Base-by-base conservation (phyloP, 2,113 vertebrate species). In the Catharus fuscescens region DNA sequence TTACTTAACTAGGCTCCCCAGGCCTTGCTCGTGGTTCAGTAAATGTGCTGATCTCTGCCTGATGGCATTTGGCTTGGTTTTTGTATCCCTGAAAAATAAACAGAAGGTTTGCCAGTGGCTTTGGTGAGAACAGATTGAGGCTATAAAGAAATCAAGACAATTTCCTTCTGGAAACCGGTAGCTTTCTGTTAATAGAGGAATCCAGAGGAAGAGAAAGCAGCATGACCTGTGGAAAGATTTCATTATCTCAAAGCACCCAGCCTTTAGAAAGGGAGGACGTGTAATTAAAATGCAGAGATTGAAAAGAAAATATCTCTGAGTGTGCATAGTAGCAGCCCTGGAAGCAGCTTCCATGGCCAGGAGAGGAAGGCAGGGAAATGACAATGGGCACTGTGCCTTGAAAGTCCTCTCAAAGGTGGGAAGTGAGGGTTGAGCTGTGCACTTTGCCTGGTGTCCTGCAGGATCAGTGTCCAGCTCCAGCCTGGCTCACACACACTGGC, bases 121-220 rank as follows among this genome's bases (percentile, higher is more conserved):
- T 91, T 77, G 81, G 50, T 79, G 80, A 61, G 73, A 95, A 83
- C 70, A 95, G 86, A 93, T 38, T 93, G 91, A 85, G 31, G 48
- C 80, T 89, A 72, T 76, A 95, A 90, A 76, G 94, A 84, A 95
- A 88, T 83, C 50, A 92, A 90, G 87, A 88, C 66, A 56, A 84
- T 87, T 91, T 92, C 85, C 74, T 94, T 91, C 91, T 90, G 90
- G 90, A 89, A 97, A 86, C 34, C 5, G n/a, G 66, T 66, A 79
- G 87, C 45, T 89, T 85, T 95, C 73, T 59, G 66, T 65, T 88
- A 92, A 77, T 50, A 91, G 57, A 80, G 32, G 28, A 81, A 93
- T 94, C 50, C 71, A 86, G 52, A 84, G 74, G 88, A 95, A 88
- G 26, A 78, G 60, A 93, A 90, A 70, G 32, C 38, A 96, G 56